These are phyloP conservation scores for Piezodorus guildinii DNA, from an alignment of 1,140 invertebrate genomes.

Conservation along the genomic window DNA sequence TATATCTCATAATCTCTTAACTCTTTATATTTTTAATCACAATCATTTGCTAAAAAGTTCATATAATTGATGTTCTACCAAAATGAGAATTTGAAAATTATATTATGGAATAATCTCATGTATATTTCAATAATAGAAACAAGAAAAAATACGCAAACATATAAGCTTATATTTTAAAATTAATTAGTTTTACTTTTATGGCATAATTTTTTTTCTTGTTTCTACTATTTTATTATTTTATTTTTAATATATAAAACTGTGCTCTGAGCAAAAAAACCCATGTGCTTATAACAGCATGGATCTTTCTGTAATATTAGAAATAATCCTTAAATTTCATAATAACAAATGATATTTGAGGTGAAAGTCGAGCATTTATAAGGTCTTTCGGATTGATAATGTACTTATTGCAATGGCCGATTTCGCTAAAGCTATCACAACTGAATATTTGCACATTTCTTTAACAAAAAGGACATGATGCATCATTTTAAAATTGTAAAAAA, in stretches of 20 bases:
- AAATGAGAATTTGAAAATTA: too few species aligned
- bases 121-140: too few species aligned
- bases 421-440: background rate
- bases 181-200: too few species aligned
- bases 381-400: background rate
- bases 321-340: conserved; percentile 3
- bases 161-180: too few species aligned
- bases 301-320: background rate
- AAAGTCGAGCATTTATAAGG: conserved; percentile 4
- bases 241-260: background rate
- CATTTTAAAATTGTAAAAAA: background rate
- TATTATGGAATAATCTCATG: too few species aligned
- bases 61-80: too few species aligned
- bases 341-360: conserved; percentile 11
- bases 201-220: too few species aligned
- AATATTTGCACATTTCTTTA: conserved; percentile 1
- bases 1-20: too few species aligned
- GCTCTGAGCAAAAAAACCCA: conserved; percentile 12
- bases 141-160: too few species aligned
- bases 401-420: background rate
- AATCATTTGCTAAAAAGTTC: too few species aligned
- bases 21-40: too few species aligned
- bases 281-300: conserved; percentile 14
- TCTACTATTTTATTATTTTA: too few species aligned
- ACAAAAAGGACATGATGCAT: background rate